These are phyloP conservation scores for Parochlus steinenii DNA, from an alignment of 2,888 invertebrate genomes.

Conservation along the genomic window DNA sequence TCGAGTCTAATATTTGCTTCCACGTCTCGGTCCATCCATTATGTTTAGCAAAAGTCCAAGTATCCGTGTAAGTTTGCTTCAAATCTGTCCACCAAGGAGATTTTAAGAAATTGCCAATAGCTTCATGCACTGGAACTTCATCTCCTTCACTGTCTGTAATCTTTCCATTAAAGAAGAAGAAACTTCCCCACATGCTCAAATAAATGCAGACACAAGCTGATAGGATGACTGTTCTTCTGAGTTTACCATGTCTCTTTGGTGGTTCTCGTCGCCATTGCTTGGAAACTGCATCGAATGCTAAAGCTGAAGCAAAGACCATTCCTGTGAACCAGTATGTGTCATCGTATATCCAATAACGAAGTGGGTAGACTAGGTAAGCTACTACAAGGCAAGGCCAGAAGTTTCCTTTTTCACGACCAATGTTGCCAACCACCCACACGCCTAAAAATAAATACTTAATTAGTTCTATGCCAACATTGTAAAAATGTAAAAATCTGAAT, in stretches of 20 bases:
- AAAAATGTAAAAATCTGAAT: no score
- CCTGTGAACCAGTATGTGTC: slow-evolving; percentile 52
- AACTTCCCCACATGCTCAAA: slow-evolving; percentile 55
- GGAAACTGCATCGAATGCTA: slow-evolving; percentile 57
- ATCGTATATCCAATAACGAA: slow-evolving; percentile 56
- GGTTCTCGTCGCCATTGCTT: slow-evolving; percentile 63
- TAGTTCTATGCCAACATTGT: no score
- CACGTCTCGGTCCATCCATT: slow-evolving; percentile 82
- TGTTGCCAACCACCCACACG: slow-evolving; percentile 79
- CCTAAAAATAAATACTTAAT: slow-evolving; percentile 36
- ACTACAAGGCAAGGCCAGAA: slow-evolving; percentile 51
- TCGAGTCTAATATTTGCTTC: slow-evolving; percentile 67
- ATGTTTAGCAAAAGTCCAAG: slow-evolving; percentile 61
- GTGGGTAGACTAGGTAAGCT: slow-evolving; percentile 47
- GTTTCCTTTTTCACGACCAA: slow-evolving; percentile 64
- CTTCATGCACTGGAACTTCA: slow-evolving; percentile 74
- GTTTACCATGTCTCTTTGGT: slow-evolving; percentile 27
- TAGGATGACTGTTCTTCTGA: slow-evolving; percentile 42
- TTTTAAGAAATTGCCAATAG: slow-evolving; percentile 74
- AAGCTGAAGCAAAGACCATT: slow-evolving; percentile 46
- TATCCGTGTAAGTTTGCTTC: slow-evolving; percentile 50
- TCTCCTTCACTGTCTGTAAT: slow-evolving; percentile 74
- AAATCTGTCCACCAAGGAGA: slow-evolving; percentile 81
- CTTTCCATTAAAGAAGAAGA: slow-evolving; percentile 75
- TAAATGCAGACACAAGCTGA: slow-evolving; percentile 48